Evolutionary conservation across 2,888 invertebrate genomes (phyloP).

Genomic region (Stomorhina lunata): DNA sequence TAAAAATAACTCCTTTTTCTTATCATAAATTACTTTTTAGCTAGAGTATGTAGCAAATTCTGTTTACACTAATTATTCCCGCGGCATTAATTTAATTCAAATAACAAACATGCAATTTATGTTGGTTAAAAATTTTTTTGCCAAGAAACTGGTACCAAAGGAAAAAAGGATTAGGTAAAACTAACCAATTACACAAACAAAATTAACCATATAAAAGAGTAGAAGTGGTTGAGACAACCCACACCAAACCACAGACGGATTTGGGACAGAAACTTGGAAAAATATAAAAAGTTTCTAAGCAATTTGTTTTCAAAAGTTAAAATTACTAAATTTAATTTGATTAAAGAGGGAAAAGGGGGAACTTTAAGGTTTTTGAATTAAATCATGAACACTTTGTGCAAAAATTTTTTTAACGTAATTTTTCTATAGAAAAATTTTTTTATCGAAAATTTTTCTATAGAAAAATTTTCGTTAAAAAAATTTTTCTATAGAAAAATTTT

Average conservation of each 20-base stretch:
- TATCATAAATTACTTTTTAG: constrained; percentile 20
- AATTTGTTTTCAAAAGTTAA: no score
- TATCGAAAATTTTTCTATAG: no score
- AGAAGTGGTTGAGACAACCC: no score
- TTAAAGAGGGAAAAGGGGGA: no score
- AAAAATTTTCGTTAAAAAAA: no score
- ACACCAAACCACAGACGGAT: not conserved
- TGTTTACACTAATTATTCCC: constrained; percentile 45
- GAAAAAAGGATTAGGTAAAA: constrained; percentile 17
- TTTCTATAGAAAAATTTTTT: no score
- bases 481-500: no score
- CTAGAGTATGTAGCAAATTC: not conserved
- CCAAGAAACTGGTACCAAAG: not conserved
- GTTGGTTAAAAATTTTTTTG: not conserved
- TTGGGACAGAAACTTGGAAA: not conserved
- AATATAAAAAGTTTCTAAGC: no score
- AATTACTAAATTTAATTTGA: no score
- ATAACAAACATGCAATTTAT: constrained; percentile 36
- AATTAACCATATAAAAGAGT: not conserved
- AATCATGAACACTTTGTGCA: no score
- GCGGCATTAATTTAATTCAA: constrained; percentile 35
- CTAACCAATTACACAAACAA: not conserved
- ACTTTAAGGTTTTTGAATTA: no score
- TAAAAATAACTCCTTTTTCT: not conserved
- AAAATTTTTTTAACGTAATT: no score